Conservation (phyloP, 2,888 invertebrate genomes). For the Heliothis peltigera region DNA sequence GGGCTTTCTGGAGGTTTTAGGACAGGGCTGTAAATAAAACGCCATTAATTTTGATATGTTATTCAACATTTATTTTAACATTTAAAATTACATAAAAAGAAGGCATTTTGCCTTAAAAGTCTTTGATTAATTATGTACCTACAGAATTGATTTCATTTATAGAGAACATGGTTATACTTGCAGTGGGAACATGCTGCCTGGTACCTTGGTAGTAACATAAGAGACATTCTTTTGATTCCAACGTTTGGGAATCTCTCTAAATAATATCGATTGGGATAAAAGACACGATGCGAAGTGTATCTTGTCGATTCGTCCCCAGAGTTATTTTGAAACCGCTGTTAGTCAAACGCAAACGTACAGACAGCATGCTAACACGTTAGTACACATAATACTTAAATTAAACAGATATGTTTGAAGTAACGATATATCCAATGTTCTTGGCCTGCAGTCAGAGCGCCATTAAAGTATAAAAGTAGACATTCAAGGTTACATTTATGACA, state of each 20-base stretch:
- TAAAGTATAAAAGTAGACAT: conserved; percentile 34
- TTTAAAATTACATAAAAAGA: conserved; percentile 89
- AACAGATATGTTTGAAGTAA: conserved; percentile 66
- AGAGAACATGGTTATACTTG: conserved; percentile 69
- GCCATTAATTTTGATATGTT: conserved; percentile 79
- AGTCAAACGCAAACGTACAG: conserved; percentile 11
- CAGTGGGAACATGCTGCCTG: conserved; percentile 62
- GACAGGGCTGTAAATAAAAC: conserved; percentile 72
- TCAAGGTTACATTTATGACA: conserved; percentile 29
- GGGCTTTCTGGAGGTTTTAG: too few relatives aligned
- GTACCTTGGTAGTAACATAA: conserved; percentile 26
- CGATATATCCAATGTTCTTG: conserved; percentile 54
- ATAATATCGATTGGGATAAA: too few relatives aligned
- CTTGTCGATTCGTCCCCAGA: too few relatives aligned
- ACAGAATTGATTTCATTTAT: conserved; percentile 87
- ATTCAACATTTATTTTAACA: conserved; percentile 89
- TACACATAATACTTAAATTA: conserved; percentile 55
- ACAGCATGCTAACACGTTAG: conserved; percentile 51
- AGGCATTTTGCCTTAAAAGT: conserved; percentile 87
- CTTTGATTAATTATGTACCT: conserved; percentile 84
- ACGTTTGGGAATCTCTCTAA: conserved; percentile 5
- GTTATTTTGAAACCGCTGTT: background rate
- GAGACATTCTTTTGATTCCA: conserved; percentile 3
- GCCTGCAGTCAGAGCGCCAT: conserved; percentile 34
- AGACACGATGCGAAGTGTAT: too few relatives aligned